Evolutionary conservation across 2,888 invertebrate species (phyloP).

Genomic region (Drymonia ruficornis): DNA sequence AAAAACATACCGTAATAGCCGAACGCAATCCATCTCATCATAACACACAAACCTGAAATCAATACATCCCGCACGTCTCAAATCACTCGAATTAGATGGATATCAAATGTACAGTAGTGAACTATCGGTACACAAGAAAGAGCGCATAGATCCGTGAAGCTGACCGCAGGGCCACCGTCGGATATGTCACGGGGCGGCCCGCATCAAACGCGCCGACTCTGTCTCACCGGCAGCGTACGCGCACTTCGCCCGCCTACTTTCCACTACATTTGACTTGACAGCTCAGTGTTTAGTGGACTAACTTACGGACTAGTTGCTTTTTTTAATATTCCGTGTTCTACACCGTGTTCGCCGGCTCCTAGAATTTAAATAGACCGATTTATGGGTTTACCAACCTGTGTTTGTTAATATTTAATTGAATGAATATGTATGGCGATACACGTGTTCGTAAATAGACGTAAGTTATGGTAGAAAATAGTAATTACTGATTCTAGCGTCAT

Average conservation of each 20-base stretch:
- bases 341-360: background rate
- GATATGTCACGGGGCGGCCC: conserved; percentile 75
- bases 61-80: conserved; percentile 7
- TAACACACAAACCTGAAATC: conserved; percentile 10
- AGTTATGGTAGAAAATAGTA: background rate
- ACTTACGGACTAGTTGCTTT: conserved; percentile 16
- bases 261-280: conserved; percentile 64
- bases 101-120: conserved; percentile 10
- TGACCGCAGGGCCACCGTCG: conserved; percentile 58
- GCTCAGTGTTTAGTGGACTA: conserved; percentile 25
- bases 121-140: conserved; percentile 39
- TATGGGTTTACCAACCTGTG: conserved; percentile 4
- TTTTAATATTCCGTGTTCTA: conserved; percentile 10
- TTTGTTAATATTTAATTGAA: background rate
- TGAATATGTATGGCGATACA: conserved; percentile 1
- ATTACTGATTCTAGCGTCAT: no score
- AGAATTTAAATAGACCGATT: background rate
- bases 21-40: conserved; percentile 8
- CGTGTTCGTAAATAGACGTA: background rate
- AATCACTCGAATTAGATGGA: conserved; percentile 18
- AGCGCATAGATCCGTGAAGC: conserved; percentile 68
- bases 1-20: conserved; percentile 7
- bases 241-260: conserved; percentile 57
- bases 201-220: conserved; percentile 69
- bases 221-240: conserved; percentile 59